A percentile compares a stretch with the other conserved stretches of the same genome.
Evolutionary conservation across 2,113 vertebrate genomes (phyloP).

Genomic region (Struthio camelus): DNA sequence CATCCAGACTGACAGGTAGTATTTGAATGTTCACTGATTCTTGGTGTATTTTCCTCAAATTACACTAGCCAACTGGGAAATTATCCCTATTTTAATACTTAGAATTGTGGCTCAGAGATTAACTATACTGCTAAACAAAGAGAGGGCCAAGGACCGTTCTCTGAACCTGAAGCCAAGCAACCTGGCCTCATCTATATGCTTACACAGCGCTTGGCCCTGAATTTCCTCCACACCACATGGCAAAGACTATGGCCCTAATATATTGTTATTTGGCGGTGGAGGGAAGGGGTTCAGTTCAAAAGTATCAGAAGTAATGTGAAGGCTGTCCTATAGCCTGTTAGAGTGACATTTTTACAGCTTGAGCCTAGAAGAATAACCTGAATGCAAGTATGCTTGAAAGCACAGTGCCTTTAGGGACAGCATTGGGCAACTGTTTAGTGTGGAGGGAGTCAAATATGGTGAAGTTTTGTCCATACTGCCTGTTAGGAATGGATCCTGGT

Average conservation of each 20-base stretch:
- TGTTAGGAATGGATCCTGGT: background rate
- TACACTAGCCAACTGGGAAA: background rate
- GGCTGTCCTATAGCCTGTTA: background rate
- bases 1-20: background rate
- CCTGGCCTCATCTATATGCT: background rate
- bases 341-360: background rate
- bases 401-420: background rate
- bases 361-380: background rate
- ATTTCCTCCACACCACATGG: background rate
- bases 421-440: accelerated
- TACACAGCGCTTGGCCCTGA: background rate
- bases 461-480: background rate
- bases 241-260: background rate
- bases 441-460: background rate
- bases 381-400: background rate
- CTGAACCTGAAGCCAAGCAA: background rate
- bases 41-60: background rate
- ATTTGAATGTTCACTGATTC: background rate
- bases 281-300: background rate
- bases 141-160: background rate
- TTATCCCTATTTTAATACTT: background rate
- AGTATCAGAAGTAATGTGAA: background rate
- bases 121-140: background rate
- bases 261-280: background rate
- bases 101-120: background rate